Base-by-base conservation (phyloP, 30 jellyfish, hydroid and myxozoan species). In the Catostylus mosaicus region DNA sequence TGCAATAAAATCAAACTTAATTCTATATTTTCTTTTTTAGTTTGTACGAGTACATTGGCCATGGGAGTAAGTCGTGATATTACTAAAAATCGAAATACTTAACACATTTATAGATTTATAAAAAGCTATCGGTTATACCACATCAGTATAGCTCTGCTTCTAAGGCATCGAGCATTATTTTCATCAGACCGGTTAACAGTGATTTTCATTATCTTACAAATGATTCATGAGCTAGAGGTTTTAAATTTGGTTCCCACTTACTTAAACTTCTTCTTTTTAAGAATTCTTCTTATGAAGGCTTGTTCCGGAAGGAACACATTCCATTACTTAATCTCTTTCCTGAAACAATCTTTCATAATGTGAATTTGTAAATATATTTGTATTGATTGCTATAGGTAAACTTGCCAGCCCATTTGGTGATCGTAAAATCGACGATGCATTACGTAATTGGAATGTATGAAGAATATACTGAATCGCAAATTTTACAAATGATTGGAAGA, bases 11-110 rank as follows among this genome's bases (percentile, higher is more conserved):
- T n/a, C n/a, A n/a, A n/a, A n/a, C n/a, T n/a, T n/a, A n/a, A n/a
- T n/a, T 50, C 19, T 50, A 16, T 50, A 10, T 27, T 18, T 59
- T 78, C 47, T 29, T 20, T 77, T 89, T 37, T 47, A 94, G 99
- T 94, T 72, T 94, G 97, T 77, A 94, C 99, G 75, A 94, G 99
- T 88, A 94, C 99, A 0, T 65, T 94, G 77, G 99, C 99, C 29
- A 94, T 94, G 99, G 99, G 99, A 35, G 99, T 94, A 80, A 94
- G 97, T 71, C 18, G n/a, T n/a, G n/a, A n/a, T n/a, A n/a, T n/a
- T n/a, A n/a, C n/a, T n/a, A n/a, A n/a, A n/a, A n/a, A n/a, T n/a
- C n/a, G n/a, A n/a, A n/a, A n/a, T n/a, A n/a, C n/a, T n/a, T n/a
- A n/a, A n/a, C n/a, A n/a, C n/a, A n/a, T n/a, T n/a, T n/a, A n/a